These are phyloP conservation scores for Triplophysa tibetana DNA, from an alignment of 2,113 vertebrate species.

Conservation along the genomic window DNA sequence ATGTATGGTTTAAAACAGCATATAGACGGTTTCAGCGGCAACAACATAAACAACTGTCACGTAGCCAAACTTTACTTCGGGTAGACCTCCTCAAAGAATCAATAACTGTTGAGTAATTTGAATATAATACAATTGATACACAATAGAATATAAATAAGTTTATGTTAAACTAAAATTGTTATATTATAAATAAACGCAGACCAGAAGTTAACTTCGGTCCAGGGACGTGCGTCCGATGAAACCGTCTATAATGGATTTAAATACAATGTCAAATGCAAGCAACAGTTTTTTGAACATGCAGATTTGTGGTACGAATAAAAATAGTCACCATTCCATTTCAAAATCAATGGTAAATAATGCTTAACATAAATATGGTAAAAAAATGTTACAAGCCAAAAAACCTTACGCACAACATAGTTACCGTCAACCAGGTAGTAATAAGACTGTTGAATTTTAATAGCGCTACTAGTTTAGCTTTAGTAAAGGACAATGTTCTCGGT, in stretches of 20 bases:
- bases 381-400: background rate
- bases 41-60: too few relatives aligned
- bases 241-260: too few relatives aligned
- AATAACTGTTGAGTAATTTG: too few relatives aligned
- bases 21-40: background rate
- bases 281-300: background rate
- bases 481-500: constrained; percentile 38
- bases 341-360: constrained; percentile 10
- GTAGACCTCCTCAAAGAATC: too few relatives aligned
- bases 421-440: background rate
- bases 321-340: background rate
- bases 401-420: background rate
- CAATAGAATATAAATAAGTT: too few relatives aligned
- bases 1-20: background rate
- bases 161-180: too few relatives aligned
- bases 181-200: too few relatives aligned
- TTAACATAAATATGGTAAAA: background rate
- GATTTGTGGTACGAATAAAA: background rate
- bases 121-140: too few relatives aligned
- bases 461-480: constrained; percentile 28
- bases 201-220: too few relatives aligned
- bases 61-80: too few relatives aligned
- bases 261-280: background rate
- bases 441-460: constrained; percentile 7
- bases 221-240: too few relatives aligned